Conservation (phyloP, 2,113 vertebrate genomes). For the Lampris megalopsis region DNA sequence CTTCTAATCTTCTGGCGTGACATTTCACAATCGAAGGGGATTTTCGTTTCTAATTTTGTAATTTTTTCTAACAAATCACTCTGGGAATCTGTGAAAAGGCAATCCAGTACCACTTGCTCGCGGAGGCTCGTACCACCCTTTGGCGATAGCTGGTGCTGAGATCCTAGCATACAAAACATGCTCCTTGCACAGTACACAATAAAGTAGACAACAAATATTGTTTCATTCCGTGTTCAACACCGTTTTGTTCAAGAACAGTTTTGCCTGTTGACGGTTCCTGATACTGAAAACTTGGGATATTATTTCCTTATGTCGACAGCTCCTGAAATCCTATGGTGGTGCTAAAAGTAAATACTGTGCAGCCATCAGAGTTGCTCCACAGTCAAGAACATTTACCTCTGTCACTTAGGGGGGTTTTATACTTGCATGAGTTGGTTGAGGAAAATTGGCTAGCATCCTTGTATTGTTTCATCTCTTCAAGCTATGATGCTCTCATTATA, state of each 20-base stretch:
- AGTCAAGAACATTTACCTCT: neutral
- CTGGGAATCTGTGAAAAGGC: neutral
- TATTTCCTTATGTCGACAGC: constrained; percentile 9
- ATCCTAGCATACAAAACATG: neutral
- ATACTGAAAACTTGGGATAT: neutral
- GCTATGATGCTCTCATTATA: too few species aligned
- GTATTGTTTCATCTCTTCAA: neutral
- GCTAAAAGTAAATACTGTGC: neutral
- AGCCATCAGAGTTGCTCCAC: neutral
- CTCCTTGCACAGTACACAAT: constrained; percentile 13
- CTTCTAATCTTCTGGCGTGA: neutral
- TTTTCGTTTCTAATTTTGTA: neutral
- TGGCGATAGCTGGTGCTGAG: neutral
- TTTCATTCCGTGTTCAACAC: constrained; percentile 7
- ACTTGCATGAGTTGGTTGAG: neutral
- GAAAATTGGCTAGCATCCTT: neutral
- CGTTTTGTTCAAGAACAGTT: neutral
- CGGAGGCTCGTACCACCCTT: neutral
- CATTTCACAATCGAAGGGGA: neutral
- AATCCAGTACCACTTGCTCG: constrained; percentile 7
- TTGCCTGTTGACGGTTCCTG: neutral
- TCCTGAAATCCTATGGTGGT: constrained; percentile 21
- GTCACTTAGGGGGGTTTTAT: neutral
- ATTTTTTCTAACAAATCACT: too few species aligned
- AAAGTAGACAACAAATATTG: constrained; percentile 1